Conservation (phyloP, 2,888 invertebrate species). For the Hypena proboscidalis region DNA sequence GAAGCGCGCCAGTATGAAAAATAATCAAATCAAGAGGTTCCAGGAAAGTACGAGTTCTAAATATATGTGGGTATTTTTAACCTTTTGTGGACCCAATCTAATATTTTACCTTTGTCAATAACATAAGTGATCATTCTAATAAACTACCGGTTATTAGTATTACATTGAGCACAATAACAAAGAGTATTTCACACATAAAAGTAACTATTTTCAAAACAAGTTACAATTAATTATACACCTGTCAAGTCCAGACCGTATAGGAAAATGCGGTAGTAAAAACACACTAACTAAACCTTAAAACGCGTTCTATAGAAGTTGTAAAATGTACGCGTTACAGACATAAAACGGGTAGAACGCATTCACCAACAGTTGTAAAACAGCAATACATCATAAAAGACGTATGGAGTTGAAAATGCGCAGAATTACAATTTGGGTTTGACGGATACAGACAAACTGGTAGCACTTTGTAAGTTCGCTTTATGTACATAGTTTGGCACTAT, state of each 20-base stretch:
- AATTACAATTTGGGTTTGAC: constrained; percentile 36
- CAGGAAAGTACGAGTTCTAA: no score
- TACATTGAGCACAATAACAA: no score
- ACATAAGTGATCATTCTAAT: no score
- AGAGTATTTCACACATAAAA: no score
- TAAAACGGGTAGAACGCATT: background rate
- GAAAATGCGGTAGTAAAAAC: background rate
- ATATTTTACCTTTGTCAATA: no score
- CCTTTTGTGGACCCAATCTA: no score
- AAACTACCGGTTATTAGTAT: no score
- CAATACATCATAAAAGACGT: constrained; percentile 33
- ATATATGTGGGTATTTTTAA: no score
- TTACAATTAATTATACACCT: background rate
- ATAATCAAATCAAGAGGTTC: no score
- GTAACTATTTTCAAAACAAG: no score
- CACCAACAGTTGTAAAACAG: constrained; percentile 23
- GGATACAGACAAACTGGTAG: constrained; percentile 34
- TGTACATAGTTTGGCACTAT: constrained; percentile 40
- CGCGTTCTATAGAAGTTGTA: constrained; percentile 11
- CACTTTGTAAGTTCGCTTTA: constrained; percentile 27
- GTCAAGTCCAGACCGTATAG: background rate
- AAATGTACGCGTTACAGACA: no score
- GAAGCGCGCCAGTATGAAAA: no score
- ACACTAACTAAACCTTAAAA: background rate
- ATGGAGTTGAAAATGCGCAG: constrained; percentile 31